Base-by-base conservation (phyloP, 2,888 invertebrate species). In the Orchesellides sinensis region DNA sequence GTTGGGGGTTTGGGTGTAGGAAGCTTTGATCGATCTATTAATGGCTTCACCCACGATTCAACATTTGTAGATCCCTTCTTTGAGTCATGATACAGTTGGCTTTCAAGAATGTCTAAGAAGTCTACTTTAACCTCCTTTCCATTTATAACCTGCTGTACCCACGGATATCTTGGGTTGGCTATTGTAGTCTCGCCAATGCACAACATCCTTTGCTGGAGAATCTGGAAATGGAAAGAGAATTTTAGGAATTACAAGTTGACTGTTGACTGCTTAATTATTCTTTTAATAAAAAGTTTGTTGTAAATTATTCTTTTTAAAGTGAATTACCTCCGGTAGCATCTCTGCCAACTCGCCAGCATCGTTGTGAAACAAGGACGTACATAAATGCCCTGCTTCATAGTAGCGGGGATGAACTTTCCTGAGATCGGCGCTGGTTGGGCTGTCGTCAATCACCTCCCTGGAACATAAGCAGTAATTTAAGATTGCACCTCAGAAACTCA, bases 261-360 rank as follows among this genome's bases (percentile, higher is more conserved):
- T 49, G n/a, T n/a, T n/a, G n/a, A n/a, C n/a, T n/a, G n/a, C n/a
- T 8, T 21, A 6, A 56, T 8, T 25, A 56, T 23, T 25, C 23
- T n/a, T 8, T 56, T 10, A 5, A 23, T 23, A 56, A 8, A 21
- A 10, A 6, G 5, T 56, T 5, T 25, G 23, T 21, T 56, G 23
- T 56, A 23, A 6, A 56, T 8, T 56, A 8, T 49, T n/a, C n/a
- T n/a, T n/a, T n/a, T n/a, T n/a, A n/a, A n/a, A n/a, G n/a, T n/a
- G n/a, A n/a, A n/a, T 21, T 68, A 80, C 80, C 52, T 80, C 80
- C 0, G 80, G 80, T 2, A 80, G 40, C 80, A 80, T 80, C 19
- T 80, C 73, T 2, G 80, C 80, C 32, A 80, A 29, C 29, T 80
- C 80, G 2, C 80, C 80, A 21, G 80, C 80, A 27, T 80, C 80